Base-by-base conservation (phyloP, 2,888 invertebrate species). In the Amiota mariae region DNA sequence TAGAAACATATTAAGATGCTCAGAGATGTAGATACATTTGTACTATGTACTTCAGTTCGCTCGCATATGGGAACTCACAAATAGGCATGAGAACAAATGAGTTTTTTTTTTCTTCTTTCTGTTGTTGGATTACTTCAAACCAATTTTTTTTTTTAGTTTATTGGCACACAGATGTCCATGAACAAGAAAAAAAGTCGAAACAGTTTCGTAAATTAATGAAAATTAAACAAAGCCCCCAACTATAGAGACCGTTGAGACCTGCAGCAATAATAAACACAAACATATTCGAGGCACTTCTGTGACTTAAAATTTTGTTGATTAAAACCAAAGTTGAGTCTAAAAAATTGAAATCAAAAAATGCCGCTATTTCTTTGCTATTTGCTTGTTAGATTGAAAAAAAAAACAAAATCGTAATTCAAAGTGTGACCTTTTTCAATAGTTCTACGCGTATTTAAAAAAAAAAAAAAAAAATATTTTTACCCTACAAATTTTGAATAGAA, bases 131-230 rank as follows among this genome's bases (percentile, higher is more conserved):
- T 36, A 36, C 24, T 24, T 24, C 36, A 36, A 36, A 6, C 57
- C 11, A 66, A 3, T 18, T 59, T 71, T 51, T 56, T 70, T 56
- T 70, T n/a, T n/a, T n/a, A n/a, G n/a, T n/a, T n/a, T 71, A 71
- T 49, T 48, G 63, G 36, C 68, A 66, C 72, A 56, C 82, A 82
- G 81, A 80, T 80, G 82, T 75, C 78, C 76, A 80, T 82, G 79
- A 72, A 76, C 76, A 80, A 70, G 36, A 10, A 36, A 36, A 36
- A 63, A 73, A 72, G 67, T 57, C 74, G 56, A 70, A 72, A 85
- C 76, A 77, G 81, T 85, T 76, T 82, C 76, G 82, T 85, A 85
- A 83, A 83, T 83, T 82, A 83, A 83, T 79, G 24, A 68, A 81
- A 83, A 85, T 82, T 68, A 68, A 68, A 48, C 67, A 68, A 54